A percentile compares a stretch with the other conserved stretches of the same genome.
phyloP scores from a whole-genome alignment of 1,140 invertebrate species.

The Achatina immaculata region DNA sequence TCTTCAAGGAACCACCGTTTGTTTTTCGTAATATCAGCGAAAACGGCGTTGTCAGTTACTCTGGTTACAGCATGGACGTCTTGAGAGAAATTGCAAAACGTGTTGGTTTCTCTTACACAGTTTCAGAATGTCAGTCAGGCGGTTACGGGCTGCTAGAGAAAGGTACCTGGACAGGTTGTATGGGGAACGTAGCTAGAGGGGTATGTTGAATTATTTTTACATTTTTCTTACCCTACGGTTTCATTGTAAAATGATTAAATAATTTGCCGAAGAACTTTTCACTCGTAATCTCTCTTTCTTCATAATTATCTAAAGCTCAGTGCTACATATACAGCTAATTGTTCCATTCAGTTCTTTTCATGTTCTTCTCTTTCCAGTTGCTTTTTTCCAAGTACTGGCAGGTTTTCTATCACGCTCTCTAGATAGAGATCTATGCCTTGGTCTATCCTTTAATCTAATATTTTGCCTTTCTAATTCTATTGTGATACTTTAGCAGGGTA shows the following conservation, averaged over 20 bases:
- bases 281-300: neutral
- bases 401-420: too few relatives aligned
- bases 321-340: neutral
- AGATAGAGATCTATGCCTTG: too few relatives aligned
- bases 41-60: slow-evolving; percentile 19
- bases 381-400: neutral
- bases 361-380: neutral
- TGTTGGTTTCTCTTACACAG: slow-evolving; percentile 43
- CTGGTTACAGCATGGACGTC: slow-evolving; percentile 50
- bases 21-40: slow-evolving; percentile 38
- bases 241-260: neutral
- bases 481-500: too few relatives aligned
- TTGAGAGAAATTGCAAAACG: slow-evolving; percentile 39
- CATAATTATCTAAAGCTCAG: neutral
- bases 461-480: too few relatives aligned
- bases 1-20: slow-evolving; percentile 49
- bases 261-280: neutral
- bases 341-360: neutral
- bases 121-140: slow-evolving; percentile 40
- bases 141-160: slow-evolving; percentile 41
- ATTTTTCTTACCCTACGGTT: too few relatives aligned
- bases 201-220: slow-evolving; percentile 28
- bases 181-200: slow-evolving; percentile 49
- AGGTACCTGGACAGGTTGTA: slow-evolving; percentile 44
- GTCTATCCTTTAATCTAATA: too few relatives aligned